phyloP scores from a whole-genome alignment of 2,888 invertebrate species.

The Cybosia mesomella region DNA sequence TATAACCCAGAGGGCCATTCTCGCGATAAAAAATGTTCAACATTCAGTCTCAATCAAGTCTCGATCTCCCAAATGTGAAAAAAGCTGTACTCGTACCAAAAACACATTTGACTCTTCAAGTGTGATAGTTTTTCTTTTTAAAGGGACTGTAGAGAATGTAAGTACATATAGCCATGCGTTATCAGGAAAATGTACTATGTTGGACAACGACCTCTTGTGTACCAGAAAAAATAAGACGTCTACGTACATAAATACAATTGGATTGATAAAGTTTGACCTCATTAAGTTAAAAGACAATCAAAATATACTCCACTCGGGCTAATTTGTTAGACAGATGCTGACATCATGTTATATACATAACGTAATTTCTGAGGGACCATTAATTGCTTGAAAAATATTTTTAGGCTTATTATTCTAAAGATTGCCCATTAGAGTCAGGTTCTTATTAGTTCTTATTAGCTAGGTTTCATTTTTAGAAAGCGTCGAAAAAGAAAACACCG shows the following conservation, averaged over 20 bases:
- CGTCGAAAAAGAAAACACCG: no score
- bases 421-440: neutral
- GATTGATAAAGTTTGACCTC: slow-evolving; percentile 9
- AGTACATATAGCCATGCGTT: neutral
- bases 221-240: neutral
- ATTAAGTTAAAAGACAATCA: neutral
- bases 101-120: neutral
- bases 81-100: no score
- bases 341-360: neutral
- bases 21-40: neutral
- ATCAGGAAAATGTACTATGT: neutral
- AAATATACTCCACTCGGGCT: neutral
- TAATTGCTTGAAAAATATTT: neutral
- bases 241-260: neutral
- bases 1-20: no score
- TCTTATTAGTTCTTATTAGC: neutral
- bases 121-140: neutral
- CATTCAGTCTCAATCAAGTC: no score
- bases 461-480: no score
- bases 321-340: slow-evolving; percentile 4
- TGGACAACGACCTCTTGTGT: slow-evolving; percentile 4
- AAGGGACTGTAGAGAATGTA: neutral
- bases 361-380: neutral
- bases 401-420: neutral
- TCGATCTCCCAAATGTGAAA: no score